phyloP scores from a whole-genome alignment of 1,140 invertebrate genomes.

The Cotesia glomerata region DNA sequence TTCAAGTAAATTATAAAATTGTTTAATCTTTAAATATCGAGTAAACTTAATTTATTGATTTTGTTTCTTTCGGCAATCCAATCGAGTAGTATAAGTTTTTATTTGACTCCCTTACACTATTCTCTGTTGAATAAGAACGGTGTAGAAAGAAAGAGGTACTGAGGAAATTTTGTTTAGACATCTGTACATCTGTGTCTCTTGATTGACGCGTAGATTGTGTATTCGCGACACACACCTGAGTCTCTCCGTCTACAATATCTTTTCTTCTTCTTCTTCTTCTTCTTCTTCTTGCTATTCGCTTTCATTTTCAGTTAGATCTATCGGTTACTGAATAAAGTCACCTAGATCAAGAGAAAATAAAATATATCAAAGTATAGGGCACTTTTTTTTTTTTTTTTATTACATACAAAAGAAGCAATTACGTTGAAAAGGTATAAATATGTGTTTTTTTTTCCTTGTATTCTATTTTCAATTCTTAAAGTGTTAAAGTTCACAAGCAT shows the following conservation, averaged over 20 bases:
- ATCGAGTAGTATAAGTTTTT: too few species aligned
- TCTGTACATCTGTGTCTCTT: slow-evolving; percentile 49
- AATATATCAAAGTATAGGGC: too few species aligned
- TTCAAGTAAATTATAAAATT: too few species aligned
- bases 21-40: too few species aligned
- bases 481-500: background rate
- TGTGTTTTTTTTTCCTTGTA: background rate
- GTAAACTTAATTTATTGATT: too few species aligned
- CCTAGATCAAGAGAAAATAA: too few species aligned
- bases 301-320: background rate
- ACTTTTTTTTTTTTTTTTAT: too few species aligned
- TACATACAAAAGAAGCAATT: background rate
- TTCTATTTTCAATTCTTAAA: slow-evolving; percentile 20
- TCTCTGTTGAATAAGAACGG: too few species aligned
- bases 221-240: slow-evolving; percentile 51
- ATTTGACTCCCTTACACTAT: too few species aligned
- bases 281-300: slow-evolving; percentile 7
- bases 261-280: background rate
- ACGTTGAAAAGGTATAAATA: background rate
- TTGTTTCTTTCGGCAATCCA: too few species aligned
- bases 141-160: background rate
- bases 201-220: slow-evolving; percentile 57
- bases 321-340: too few species aligned
- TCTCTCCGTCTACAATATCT: slow-evolving; percentile 13
- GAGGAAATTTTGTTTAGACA: slow-evolving; percentile 5